A percentile compares a stretch with the other conserved stretches of the same genome.
These are phyloP conservation scores for Takifugu rubripes DNA, from an alignment of 2,797 vertebrate species.

Conservation along the genomic window DNA sequence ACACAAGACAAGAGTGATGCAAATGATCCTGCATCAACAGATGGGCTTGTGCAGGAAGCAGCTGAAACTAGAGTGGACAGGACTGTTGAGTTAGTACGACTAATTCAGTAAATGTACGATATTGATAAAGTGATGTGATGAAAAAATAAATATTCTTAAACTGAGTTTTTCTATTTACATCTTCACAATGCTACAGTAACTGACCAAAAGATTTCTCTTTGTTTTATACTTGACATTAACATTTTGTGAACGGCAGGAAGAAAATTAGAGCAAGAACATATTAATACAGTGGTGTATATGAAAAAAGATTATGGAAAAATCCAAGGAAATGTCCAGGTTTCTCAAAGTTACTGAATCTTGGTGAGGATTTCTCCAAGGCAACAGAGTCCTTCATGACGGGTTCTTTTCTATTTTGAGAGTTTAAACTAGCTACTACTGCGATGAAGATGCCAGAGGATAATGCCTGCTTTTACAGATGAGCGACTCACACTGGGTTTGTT, in stretches of 20 bases:
- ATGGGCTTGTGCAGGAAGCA: background rate
- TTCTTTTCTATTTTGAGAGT: too few species aligned
- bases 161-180: conserved; percentile 32
- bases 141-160: conserved; percentile 25
- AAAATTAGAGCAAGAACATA: too few species aligned
- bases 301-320: background rate
- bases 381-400: background rate
- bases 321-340: conserved; percentile 1
- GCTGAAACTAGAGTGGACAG: background rate
- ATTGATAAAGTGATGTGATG: background rate
- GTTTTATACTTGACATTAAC: background rate
- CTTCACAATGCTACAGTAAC: conserved; percentile 5
- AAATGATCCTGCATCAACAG: background rate
- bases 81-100: background rate
- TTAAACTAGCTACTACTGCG: too few species aligned
- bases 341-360: background rate
- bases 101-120: background rate
- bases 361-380: background rate
- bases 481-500: too few species aligned
- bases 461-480: too few species aligned
- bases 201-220: background rate
- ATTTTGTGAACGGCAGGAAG: background rate
- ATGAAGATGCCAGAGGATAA: too few species aligned
- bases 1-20: background rate
- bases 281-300: too few species aligned